Evolutionary conservation across 2,888 invertebrate genomes (phyloP).

Genomic region (Eurois occulta): DNA sequence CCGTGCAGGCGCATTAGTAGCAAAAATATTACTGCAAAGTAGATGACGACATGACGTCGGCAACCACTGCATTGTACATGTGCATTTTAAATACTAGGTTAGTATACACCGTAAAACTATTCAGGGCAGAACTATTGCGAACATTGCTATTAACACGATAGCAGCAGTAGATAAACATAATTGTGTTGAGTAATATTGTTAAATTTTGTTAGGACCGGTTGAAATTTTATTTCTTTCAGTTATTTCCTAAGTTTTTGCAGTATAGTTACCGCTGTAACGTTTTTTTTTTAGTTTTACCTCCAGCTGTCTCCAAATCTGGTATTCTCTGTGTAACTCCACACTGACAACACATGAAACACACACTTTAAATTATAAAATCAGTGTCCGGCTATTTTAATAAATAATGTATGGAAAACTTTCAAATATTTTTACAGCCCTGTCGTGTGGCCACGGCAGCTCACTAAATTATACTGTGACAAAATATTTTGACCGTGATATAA

Average conservation of each 20-base stretch:
- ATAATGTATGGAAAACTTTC: conserved; percentile 36
- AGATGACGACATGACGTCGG: conserved; percentile 90
- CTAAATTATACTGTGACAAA: conserved; percentile 80
- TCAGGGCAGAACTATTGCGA: conserved; percentile 76
- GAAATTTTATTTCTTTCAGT: background rate
- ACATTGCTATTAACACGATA: conserved; percentile 59
- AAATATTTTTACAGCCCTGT: conserved; percentile 61
- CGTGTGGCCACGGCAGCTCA: conserved; percentile 79
- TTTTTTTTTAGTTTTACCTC: conserved; percentile 37
- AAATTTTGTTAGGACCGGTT: background rate
- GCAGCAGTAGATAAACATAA: conserved; percentile 40
- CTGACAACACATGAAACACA: conserved; percentile 24
- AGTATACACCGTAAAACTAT: conserved; percentile 83
- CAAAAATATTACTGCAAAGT: conserved; percentile 89
- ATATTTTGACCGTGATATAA: conserved; percentile 70
- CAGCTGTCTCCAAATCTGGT: conserved; percentile 13
- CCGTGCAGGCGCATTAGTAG: conserved; percentile 89
- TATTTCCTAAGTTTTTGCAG: background rate
- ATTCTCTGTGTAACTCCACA: conserved; percentile 34
- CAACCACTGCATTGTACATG: conserved; percentile 88
- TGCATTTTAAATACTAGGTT: conserved; percentile 88
- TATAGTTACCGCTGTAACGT: background rate
- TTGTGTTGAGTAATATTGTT: conserved; percentile 29
- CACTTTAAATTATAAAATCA: conserved; percentile 28
- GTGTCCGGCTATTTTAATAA: conserved; percentile 31